Evolutionary conservation across 2,888 invertebrate species (phyloP).

Genomic region (Smittia aterrima): DNA sequence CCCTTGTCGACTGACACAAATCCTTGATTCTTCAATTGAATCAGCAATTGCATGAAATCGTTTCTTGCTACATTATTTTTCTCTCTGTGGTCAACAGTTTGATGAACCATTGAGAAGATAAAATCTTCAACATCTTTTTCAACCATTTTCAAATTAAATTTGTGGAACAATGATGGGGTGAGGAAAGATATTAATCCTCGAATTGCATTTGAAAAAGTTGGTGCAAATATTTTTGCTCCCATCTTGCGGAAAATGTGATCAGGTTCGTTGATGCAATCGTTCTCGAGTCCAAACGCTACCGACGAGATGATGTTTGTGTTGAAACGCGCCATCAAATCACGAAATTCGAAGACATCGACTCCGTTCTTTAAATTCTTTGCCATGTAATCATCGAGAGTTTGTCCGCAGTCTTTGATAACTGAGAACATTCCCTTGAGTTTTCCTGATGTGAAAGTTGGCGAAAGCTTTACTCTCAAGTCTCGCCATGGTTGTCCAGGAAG

Average conservation of each 20-base stretch:
- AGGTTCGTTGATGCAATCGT: conserved; percentile 46
- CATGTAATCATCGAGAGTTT: conserved; percentile 54
- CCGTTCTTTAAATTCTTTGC: conserved; percentile 47
- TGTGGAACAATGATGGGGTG: conserved; percentile 39
- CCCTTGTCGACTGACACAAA: conserved; percentile 24
- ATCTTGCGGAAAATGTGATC: conserved; percentile 42
- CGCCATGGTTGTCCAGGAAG: conserved; percentile 60
- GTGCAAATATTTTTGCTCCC: conserved; percentile 45
- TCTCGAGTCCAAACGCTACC: conserved; percentile 56
- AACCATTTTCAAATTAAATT: conserved; percentile 43
- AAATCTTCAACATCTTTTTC: conserved; percentile 45
- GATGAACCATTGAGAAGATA: conserved; percentile 51
- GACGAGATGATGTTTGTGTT: conserved; percentile 57
- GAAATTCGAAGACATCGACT: conserved; percentile 50
- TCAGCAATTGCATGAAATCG: conserved; percentile 55
- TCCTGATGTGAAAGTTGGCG: conserved; percentile 61
- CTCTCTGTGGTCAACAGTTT: conserved; percentile 53
- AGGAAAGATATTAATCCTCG: conserved; percentile 44
- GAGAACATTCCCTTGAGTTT: conserved; percentile 62
- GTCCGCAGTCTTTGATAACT: conserved; percentile 57
- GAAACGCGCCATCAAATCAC: conserved; percentile 53
- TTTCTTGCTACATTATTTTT: conserved; percentile 51
- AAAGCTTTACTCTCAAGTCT: conserved; percentile 58
- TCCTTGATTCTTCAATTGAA: conserved; percentile 52
- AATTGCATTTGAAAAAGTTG: conserved; percentile 43